phyloP scores from a whole-genome alignment of 2,888 invertebrate genomes.

The Drosophila mayaguana region DNA sequence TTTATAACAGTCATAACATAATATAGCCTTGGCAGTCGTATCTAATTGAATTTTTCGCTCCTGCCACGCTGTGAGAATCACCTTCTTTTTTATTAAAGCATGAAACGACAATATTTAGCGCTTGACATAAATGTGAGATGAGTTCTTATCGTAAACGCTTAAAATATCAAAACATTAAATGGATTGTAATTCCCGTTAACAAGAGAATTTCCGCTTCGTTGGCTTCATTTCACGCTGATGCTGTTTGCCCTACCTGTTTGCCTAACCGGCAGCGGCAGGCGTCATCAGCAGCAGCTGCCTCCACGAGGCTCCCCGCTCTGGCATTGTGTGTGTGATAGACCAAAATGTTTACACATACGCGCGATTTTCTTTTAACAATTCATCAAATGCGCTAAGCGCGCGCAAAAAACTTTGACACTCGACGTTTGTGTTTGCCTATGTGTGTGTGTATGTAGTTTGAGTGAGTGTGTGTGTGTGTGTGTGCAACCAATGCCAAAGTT shows the following conservation, averaged over 20 bases:
- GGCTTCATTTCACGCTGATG: constrained; percentile 13
- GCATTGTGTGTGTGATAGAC: constrained; percentile 54
- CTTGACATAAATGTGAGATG: constrained; percentile 5
- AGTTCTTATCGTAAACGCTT: constrained; percentile 19
- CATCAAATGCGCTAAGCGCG: constrained; percentile 78
- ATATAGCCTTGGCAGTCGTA: background rate
- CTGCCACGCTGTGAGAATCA: background rate
- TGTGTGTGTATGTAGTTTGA: background rate
- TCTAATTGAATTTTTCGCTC: background rate
- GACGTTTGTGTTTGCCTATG: constrained; percentile 59
- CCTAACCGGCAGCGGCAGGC: constrained; percentile 45
- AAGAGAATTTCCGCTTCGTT: constrained; percentile 59
- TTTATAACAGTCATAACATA: background rate
- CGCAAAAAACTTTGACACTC: constrained; percentile 79
- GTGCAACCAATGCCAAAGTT: constrained; percentile 49
- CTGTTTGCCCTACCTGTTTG: constrained; percentile 63
- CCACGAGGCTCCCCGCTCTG: background rate
- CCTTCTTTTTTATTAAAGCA: constrained; percentile 6
- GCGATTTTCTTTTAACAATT: constrained; percentile 79
- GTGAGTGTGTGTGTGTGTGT: constrained; percentile 6
- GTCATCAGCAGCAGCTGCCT: constrained; percentile 63
- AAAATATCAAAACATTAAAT: constrained; percentile 51
- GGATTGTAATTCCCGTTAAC: constrained; percentile 52
- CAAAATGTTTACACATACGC: constrained; percentile 77
- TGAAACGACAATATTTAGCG: constrained; percentile 1